Evolutionary conservation across 2,113 vertebrate species (phyloP), one percentile per base, ranked within the genome.

Genomic region (Lynx canadensis): DNA sequence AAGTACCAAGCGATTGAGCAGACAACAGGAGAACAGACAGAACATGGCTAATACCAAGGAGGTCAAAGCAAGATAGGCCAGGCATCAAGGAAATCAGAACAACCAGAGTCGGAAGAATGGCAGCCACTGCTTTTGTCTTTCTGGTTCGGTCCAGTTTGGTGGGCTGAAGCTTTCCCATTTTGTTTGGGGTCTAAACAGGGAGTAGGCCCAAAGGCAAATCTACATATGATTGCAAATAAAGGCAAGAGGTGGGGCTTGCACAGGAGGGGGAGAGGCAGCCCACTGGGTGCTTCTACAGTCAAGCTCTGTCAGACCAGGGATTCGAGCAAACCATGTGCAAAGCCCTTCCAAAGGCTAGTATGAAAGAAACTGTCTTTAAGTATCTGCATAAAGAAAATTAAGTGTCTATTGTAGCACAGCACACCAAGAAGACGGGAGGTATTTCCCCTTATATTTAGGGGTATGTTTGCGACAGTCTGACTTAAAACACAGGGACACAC

Each of bases 51-150:
- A 60, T 4, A 29, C 48, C 81, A 48, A 23, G 25, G 31, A 57
- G 57, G 48, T 60, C 82, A 91, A 27, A 84, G 19, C 84, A 18
- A 45, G n/a, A 69, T 79, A 36, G 3, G 4, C 15, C 69, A 16
- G 50, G 7, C 60, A 18, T 50, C 25, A 11, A 25, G 57, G 66
- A 57, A 79, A 27, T 57, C 57, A 23, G 33, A 60, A 41, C 1
- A 4, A 25, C n/a, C 21, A 55, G 57, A 2, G 15, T 85, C 69
- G 50, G 0, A 1, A 41, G 31, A 36, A 12, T 0, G 3, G 45
- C 41, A 74, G 3, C 31, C 8, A 16, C 23, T 14, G 16, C 23
- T 50, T 55, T n/a, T 3, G 69, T 16, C 31, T 73, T 36, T 48
- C 71, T 7, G 5, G 3, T 12, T 29, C 45, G 31, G 78, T 50